Evolutionary conservation across 2,797 vertebrate species (phyloP).

Genomic region (Atherinosoma microstoma): DNA sequence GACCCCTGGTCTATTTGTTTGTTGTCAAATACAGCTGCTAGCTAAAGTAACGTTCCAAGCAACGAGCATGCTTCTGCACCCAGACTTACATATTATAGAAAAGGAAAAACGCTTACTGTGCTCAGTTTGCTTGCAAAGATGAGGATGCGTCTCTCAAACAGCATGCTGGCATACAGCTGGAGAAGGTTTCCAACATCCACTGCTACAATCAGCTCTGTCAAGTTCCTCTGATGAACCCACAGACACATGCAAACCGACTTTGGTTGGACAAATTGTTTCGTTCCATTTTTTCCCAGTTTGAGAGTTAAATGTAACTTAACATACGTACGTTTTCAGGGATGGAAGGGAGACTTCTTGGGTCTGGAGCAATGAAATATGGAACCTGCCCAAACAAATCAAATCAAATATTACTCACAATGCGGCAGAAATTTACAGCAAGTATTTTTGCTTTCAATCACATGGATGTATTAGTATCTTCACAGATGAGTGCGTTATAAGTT

Average conservation of each 20-base stretch:
- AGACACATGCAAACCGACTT: constrained; percentile 22
- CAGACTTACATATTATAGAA: background rate
- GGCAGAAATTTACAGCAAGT: background rate
- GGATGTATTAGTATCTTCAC: constrained; percentile 22
- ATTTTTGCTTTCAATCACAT: background rate
- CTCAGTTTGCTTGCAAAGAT: constrained; percentile 91
- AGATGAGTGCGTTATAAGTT: background rate
- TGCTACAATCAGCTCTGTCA: constrained; percentile 91
- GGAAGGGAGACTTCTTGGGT: constrained; percentile 86
- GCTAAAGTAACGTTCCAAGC: background rate
- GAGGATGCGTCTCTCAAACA: constrained; percentile 91
- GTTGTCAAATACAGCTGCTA: background rate
- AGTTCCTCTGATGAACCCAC: constrained; percentile 85
- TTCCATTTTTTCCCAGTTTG: background rate
- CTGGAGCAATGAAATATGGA: constrained; percentile 89
- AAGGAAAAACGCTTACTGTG: constrained; percentile 82
- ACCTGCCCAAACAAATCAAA: constrained; percentile 71
- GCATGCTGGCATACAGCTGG: constrained; percentile 89
- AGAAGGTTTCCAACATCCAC: constrained; percentile 89
- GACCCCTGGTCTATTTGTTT: too few species aligned
- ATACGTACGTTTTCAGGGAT: constrained; percentile 92
- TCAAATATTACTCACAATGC: background rate
- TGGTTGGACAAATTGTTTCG: background rate
- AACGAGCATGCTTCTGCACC: background rate
- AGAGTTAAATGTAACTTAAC: background rate